phyloP scores from a whole-genome alignment of 2,113 vertebrate species.

The Percina caprodes region DNA sequence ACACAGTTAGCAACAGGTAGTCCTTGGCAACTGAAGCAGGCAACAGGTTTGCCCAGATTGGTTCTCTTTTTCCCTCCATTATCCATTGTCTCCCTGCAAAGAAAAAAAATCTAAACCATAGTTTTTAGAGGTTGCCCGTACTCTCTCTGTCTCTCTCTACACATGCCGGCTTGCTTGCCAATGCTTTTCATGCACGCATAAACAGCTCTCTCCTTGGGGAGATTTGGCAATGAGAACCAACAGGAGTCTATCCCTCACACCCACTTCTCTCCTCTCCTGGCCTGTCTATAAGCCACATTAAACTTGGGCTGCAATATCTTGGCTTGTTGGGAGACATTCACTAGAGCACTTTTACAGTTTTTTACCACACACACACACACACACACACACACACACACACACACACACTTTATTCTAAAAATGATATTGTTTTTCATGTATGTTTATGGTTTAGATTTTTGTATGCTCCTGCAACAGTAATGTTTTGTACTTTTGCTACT shows the following conservation, averaged over 20 bases:
- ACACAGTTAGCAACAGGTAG: slow-evolving; percentile 74
- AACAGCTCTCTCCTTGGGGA: slow-evolving; percentile 73
- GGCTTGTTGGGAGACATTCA: slow-evolving; percentile 46
- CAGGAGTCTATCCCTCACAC: slow-evolving; percentile 58
- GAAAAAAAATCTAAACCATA: slow-evolving; percentile 31
- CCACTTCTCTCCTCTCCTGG: slow-evolving; percentile 27
- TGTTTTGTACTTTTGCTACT: too few species aligned
- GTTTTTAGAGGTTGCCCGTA: slow-evolving; percentile 55
- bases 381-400: too few species aligned
- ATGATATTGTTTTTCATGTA: too few species aligned
- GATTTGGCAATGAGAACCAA: slow-evolving; percentile 64
- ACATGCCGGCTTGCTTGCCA: slow-evolving; percentile 61
- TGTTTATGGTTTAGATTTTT: too few species aligned
- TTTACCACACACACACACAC: slow-evolving; percentile 16
- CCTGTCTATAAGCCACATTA: slow-evolving; percentile 49
- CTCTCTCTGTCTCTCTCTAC: slow-evolving; percentile 55
- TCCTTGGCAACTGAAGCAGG: slow-evolving; percentile 59
- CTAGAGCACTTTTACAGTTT: background rate
- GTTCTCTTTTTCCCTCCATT: slow-evolving; percentile 18
- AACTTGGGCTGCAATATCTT: slow-evolving; percentile 45
- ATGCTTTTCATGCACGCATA: slow-evolving; percentile 59
- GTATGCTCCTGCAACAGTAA: too few species aligned
- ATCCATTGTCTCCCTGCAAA: slow-evolving; percentile 46
- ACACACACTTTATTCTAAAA: too few species aligned
- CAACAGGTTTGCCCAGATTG: slow-evolving; percentile 56